phyloP scores from a whole-genome alignment of 2,888 invertebrate species.

The Drosophila eohydei region DNA sequence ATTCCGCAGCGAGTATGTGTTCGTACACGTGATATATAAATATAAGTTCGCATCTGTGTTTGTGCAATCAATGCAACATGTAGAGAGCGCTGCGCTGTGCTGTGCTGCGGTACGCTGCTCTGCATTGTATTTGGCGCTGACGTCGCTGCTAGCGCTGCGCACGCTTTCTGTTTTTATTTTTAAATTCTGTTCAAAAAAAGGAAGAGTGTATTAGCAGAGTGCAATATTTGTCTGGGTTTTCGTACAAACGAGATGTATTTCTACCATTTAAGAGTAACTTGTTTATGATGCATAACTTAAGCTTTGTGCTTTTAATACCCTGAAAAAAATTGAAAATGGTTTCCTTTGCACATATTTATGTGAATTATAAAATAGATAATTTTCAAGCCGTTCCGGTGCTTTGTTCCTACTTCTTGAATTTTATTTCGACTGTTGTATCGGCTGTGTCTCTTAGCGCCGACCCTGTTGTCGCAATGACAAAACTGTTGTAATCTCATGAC shows the following conservation, averaged over 20 bases:
- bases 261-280: not conserved
- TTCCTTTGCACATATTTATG: too few relatives aligned
- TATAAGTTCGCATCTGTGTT: slow-evolving; percentile 40
- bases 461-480: slow-evolving; percentile 36
- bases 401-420: too few relatives aligned
- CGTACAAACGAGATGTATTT: not conserved
- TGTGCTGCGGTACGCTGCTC: slow-evolving; percentile 13
- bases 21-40: slow-evolving; percentile 77
- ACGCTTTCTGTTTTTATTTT: slow-evolving; percentile 47
- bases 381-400: too few relatives aligned
- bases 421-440: too few relatives aligned
- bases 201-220: not conserved
- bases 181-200: not conserved
- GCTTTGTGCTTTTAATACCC: not conserved
- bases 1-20: slow-evolving; percentile 74
- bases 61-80: slow-evolving; percentile 85
- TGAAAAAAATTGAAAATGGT: too few relatives aligned
- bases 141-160: slow-evolving; percentile 31
- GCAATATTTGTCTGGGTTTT: not conserved
- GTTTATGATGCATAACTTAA: not conserved
- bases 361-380: too few relatives aligned
- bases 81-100: slow-evolving; percentile 58
- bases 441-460: not conserved
- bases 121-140: slow-evolving; percentile 32
- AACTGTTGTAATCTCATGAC: slow-evolving; percentile 70